Conservation (phyloP, 2,888 invertebrate genomes). For the Cataglyphis cursor region DNA sequence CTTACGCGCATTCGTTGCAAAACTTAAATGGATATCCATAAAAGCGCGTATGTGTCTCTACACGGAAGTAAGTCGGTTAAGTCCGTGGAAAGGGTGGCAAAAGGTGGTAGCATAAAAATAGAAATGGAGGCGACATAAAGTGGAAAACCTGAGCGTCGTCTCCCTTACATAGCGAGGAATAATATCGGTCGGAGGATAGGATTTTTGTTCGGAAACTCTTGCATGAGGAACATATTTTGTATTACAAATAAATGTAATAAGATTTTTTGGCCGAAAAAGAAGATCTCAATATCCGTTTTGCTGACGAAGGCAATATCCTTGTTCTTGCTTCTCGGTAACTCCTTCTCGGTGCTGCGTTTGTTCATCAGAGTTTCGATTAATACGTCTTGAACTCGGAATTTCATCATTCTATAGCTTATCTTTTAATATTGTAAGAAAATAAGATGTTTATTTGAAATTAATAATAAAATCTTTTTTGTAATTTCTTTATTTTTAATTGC, state of each 20-base stretch:
- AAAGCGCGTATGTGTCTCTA: conserved; percentile 69
- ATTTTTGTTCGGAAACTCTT: conserved; percentile 54
- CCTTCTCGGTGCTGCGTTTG: not conserved
- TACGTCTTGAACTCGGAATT: not conserved
- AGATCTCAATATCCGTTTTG: conserved; percentile 29
- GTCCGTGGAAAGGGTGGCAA: conserved; percentile 66
- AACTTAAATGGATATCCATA: conserved; percentile 74
- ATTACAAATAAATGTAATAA: conserved; percentile 35
- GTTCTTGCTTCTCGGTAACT: conserved; percentile 13
- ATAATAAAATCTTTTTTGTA: not conserved
- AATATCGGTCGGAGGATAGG: conserved; percentile 55
- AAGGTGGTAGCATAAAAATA: conserved; percentile 69
- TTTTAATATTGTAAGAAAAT: not conserved
- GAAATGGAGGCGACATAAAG: conserved; percentile 68
- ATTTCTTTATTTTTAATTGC: not conserved
- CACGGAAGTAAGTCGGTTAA: conserved; percentile 69
- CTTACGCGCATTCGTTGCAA: conserved; percentile 44
- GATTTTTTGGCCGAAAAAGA: not conserved
- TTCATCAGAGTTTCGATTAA: not conserved
- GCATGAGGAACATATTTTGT: not conserved
- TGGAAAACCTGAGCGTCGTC: conserved; percentile 53
- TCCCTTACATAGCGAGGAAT: conserved; percentile 43
- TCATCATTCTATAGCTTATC: conserved; percentile 11
- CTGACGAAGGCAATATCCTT: conserved; percentile 37
- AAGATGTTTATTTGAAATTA: not conserved